Percentiles rank a stretch among this genome's conserved stretches.
phyloP scores from a whole-genome alignment of 2,113 vertebrate species.

The Lophotis ruficrista region DNA sequence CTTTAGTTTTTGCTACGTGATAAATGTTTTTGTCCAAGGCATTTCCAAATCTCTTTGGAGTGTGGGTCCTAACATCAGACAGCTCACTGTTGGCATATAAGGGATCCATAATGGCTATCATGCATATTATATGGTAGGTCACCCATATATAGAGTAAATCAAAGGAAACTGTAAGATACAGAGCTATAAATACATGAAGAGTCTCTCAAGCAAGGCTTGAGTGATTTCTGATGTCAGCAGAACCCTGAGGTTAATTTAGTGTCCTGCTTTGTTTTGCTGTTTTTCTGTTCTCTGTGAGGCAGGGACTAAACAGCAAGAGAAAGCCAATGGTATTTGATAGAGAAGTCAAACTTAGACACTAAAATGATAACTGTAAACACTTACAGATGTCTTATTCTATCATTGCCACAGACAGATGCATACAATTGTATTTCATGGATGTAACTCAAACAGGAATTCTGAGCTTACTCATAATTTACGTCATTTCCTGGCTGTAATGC shows the following conservation, averaged over 20 bases:
- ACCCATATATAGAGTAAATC: neutral
- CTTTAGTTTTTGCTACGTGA: neutral
- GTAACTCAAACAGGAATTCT: neutral
- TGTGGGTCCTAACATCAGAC: neutral
- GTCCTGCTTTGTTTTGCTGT: neutral
- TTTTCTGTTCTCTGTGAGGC: neutral
- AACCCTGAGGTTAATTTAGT: neutral
- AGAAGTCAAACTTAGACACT: neutral
- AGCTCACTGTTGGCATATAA: neutral
- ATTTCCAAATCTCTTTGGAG: neutral
- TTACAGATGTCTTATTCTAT: neutral
- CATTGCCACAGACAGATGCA: neutral
- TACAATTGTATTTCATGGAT: neutral
- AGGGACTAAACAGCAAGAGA: neutral
- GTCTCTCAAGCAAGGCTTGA: neutral
- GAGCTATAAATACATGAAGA: conserved; percentile 33
- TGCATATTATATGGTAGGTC: neutral
- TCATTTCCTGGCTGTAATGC: neutral
- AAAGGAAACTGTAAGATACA: neutral
- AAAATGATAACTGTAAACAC: neutral
- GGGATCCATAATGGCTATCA: neutral
- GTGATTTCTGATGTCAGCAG: conserved; percentile 32
- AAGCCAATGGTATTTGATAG: neutral
- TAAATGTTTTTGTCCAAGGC: neutral
- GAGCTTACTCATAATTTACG: neutral